Evolutionary conservation across 2,888 invertebrate genomes (phyloP), one percentile per base, ranked within the genome.

Genomic region (Ichneumoninae sp.): DNA sequence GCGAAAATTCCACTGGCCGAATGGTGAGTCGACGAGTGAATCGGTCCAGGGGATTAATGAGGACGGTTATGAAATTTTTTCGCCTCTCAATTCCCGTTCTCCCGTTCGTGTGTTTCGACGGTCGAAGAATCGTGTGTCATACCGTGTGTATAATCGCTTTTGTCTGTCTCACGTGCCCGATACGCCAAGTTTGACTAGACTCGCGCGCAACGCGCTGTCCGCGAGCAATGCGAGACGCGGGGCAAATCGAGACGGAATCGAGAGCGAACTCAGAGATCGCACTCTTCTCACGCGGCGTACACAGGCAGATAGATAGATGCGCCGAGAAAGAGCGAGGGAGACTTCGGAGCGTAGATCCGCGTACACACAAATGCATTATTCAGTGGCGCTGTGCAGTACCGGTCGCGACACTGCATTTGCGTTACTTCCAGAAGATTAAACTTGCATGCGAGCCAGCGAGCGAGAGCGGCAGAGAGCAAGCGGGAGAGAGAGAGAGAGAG

Each of bases 341-440:
- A 40, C 40, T 71, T 54, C 47, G 77, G 60, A 5, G 62, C 84
- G 86, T 87, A 80, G 86, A 89, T 88, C 87, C 88, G 86, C 87
- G 89, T 88, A 90, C 88, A 87, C 89, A 88, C 89, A 90, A 90
- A 91, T 91, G 89, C 90, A 91, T 91, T 91, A 91, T 91, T 91
- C 91, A 90, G 87, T 71, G 86, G 77, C 75, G 71, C 50, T 74
- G 60, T 72, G 70, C 80, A 57, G 57, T 52, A 40, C 70, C 62
- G 65, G 44, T 22, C 52, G 62, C 77, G 77, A 50, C 70, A 90
- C 88, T 88, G 91, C 91, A 90, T 91, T 91, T 91, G 90, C 90
- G 91, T 93, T 93, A 93, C 93, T 93, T 93, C 93, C 93, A 91
- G 87, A 89, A 92, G 93, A 92, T 93, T 93, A 93, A 93, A 93